These are phyloP conservation scores for Agrochola lota DNA, from an alignment of 2,888 invertebrate genomes.

Conservation along the genomic window DNA sequence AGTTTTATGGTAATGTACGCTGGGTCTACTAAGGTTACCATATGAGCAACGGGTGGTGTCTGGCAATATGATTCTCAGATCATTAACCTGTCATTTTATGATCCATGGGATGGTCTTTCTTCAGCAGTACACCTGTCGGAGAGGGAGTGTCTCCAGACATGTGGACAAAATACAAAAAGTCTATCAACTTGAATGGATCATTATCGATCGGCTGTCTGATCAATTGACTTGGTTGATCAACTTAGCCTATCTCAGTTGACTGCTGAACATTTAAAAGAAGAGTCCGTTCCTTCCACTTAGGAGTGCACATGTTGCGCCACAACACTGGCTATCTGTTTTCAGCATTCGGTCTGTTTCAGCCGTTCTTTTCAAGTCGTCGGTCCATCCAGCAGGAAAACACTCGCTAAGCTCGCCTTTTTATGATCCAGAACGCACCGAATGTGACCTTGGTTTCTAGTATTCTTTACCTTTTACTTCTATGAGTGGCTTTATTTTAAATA, in stretches of 20 bases:
- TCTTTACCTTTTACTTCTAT: neutral
- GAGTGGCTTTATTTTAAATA: neutral
- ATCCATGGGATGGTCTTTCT: neutral
- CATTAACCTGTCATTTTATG: neutral
- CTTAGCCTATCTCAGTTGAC: neutral
- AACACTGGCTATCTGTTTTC: neutral
- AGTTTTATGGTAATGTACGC: neutral
- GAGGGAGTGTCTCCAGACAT: neutral
- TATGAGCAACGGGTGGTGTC: neutral
- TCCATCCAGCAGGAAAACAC: neutral
- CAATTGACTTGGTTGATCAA: neutral
- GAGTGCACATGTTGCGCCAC: neutral
- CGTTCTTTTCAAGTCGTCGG: neutral
- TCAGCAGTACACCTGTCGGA: neutral
- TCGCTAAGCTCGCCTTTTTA: neutral
- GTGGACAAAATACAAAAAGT: neutral
- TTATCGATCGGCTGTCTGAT: neutral
- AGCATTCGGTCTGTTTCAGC: neutral
- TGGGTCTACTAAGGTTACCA: neutral
- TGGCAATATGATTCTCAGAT: neutral
- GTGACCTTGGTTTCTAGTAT: neutral
- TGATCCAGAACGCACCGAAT: neutral
- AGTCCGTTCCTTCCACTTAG: neutral
- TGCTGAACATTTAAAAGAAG: neutral
- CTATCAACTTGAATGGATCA: neutral